phyloP scores from a whole-genome alignment of 2,888 invertebrate genomes.

The Eueremaeus valkanovi region DNA sequence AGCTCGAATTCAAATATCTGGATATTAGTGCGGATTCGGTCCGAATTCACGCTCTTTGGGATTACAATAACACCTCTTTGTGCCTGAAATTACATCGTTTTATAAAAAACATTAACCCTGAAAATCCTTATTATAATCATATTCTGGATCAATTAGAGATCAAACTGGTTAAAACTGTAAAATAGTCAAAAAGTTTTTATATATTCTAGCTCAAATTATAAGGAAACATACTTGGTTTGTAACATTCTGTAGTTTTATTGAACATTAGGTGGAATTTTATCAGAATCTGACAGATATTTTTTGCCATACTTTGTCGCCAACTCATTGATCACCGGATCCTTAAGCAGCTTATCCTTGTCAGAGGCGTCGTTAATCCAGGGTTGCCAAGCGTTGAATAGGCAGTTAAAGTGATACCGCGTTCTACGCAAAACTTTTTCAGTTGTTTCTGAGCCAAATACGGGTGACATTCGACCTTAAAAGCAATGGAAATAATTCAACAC shows the following conservation, averaged over 20 bases:
- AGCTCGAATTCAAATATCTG: conserved; percentile 69
- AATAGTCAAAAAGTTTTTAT: no score
- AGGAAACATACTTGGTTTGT: no score
- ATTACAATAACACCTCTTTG: conserved; percentile 70
- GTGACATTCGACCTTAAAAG: conserved; percentile 64
- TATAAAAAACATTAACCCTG: not conserved
- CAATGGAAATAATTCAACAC: not conserved
- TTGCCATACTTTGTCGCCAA: conserved; percentile 64
- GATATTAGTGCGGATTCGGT: conserved; percentile 67
- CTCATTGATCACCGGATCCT: conserved; percentile 62
- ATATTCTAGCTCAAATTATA: no score
- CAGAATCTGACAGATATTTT: conserved; percentile 63
- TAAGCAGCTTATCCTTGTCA: conserved; percentile 57
- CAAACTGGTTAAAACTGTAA: no score
- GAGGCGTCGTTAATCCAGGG: conserved; percentile 58
- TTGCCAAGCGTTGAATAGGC: conserved; percentile 76
- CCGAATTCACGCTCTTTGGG: conserved; percentile 76
- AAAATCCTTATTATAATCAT: not conserved
- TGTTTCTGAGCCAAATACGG: conserved; percentile 63
- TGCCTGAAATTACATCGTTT: not conserved
- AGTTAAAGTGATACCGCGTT: conserved; percentile 63
- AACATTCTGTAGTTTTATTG: no score
- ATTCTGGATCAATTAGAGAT: no score
- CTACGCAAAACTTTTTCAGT: conserved; percentile 63
- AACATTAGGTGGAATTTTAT: conserved; percentile 59